These are phyloP conservation scores for Lysandra bellargus DNA, from an alignment of 2,888 invertebrate genomes.

Conservation along the genomic window DNA sequence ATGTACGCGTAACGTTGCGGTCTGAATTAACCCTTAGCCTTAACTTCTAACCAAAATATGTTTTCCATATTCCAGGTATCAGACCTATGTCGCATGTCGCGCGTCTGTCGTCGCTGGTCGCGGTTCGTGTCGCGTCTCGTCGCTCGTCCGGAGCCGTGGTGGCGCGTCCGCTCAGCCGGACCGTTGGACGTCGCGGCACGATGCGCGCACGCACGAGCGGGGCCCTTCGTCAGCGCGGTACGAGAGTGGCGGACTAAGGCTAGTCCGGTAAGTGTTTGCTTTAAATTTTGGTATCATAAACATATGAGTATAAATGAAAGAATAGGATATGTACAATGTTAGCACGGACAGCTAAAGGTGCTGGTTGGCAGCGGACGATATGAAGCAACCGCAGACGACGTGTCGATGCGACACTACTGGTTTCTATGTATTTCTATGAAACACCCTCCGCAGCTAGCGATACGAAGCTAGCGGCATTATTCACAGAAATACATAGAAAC, in stretches of 20 bases:
- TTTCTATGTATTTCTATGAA: too few relatives aligned
- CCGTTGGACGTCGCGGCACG: slow-evolving; percentile 68
- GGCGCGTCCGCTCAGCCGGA: slow-evolving; percentile 63
- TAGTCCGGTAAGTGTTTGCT: slow-evolving; percentile 53
- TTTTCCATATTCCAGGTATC: slow-evolving; percentile 56
- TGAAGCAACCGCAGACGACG: too few relatives aligned
- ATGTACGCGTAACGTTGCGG: too few relatives aligned
- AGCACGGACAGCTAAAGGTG: too few relatives aligned
- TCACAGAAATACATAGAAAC: too few relatives aligned
- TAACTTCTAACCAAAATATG: slow-evolving; percentile 47
- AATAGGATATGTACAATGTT: too few relatives aligned
- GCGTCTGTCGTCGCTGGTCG: slow-evolving; percentile 72
- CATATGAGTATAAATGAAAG: too few relatives aligned
- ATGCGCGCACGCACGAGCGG: slow-evolving; percentile 68
- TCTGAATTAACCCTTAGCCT: too few relatives aligned
- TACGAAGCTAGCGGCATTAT: too few relatives aligned
- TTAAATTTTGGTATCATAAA: background rate
- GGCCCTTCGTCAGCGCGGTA: slow-evolving; percentile 67
- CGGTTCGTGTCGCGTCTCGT: slow-evolving; percentile 63
- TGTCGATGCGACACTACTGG: too few relatives aligned
- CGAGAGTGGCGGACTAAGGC: slow-evolving; percentile 69
- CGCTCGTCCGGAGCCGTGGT: slow-evolving; percentile 66
- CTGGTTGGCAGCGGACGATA: too few relatives aligned
- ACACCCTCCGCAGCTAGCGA: too few relatives aligned
- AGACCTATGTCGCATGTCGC: slow-evolving; percentile 78